A percentile compares a stretch with the other conserved stretches of the same genome.
These are phyloP conservation scores for Chrysoperla carnea DNA, from an alignment of 1,140 invertebrate genomes.

Conservation along the genomic window DNA sequence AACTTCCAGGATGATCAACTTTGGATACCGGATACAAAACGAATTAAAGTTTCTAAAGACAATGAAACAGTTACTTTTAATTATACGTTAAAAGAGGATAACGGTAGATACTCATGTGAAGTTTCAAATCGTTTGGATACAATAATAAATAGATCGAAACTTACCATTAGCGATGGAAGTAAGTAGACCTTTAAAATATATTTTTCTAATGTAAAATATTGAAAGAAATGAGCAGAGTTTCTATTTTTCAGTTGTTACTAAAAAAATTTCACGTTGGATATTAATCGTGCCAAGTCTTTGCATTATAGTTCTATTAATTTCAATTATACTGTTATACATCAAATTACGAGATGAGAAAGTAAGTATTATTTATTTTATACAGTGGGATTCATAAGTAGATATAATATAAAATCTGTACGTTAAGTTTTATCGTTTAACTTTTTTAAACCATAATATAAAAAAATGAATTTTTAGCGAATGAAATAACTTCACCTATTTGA, in stretches of 20 bases:
- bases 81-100: constrained; percentile 18
- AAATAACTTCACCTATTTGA: no score
- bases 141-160: constrained; percentile 13
- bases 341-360: constrained; percentile 39
- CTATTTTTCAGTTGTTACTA: constrained; percentile 7
- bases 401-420: no score
- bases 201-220: neutral
- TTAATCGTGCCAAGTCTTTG: constrained; percentile 27
- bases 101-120: constrained; percentile 22
- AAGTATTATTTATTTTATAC: no score
- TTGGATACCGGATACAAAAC: constrained; percentile 9
- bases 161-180: constrained; percentile 14
- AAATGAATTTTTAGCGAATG: no score
- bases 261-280: constrained; percentile 13
- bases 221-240: no score
- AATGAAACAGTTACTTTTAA: constrained; percentile 15
- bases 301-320: constrained; percentile 21
- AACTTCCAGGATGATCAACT: constrained; percentile 7
- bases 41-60: constrained; percentile 22
- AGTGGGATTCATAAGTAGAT: no score
- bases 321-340: constrained; percentile 30
- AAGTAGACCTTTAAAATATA: neutral
- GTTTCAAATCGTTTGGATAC: constrained; percentile 20
- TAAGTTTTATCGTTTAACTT: no score
- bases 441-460: no score